phyloP scores from a whole-genome alignment of 2,113 vertebrate species.

The Lethenteron reissneri region DNA sequence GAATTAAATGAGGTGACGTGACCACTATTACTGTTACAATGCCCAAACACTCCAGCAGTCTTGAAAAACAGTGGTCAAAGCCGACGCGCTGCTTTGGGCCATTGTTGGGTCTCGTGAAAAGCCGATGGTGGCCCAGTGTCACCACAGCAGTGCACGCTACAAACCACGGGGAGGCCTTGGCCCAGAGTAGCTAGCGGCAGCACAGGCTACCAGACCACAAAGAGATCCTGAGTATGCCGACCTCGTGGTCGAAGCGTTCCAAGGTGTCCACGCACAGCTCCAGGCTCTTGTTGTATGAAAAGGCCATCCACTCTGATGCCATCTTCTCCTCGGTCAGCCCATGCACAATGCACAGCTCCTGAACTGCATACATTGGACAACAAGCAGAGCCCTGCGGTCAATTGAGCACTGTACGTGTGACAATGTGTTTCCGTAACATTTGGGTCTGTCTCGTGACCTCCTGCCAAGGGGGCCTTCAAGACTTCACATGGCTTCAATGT shows the following conservation, averaged over 20 bases:
- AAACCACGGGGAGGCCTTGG: not conserved
- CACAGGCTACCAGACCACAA: accelerated
- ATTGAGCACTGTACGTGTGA: not conserved
- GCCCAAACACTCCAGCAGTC: not conserved
- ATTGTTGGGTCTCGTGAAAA: not conserved
- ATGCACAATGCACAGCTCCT: conserved; percentile 41
- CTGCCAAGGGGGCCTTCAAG: too few species aligned
- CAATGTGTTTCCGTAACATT: not conserved
- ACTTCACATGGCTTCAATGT: too few species aligned
- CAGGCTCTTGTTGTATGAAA: conserved; percentile 23
- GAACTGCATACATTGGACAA: conserved; percentile 24
- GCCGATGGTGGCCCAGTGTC: not conserved
- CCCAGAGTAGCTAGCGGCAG: accelerated
- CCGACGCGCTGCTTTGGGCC: conserved; percentile 2
- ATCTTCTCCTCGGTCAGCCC: conserved; percentile 25
- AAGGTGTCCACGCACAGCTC: conserved; percentile 25
- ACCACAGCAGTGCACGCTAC: not conserved
- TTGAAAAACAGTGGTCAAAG: conserved; percentile 5
- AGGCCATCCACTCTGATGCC: conserved; percentile 47
- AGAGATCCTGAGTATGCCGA: conserved; percentile 13
- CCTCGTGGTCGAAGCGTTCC: conserved; percentile 51
- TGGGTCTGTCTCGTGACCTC: not conserved
- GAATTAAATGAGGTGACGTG: too few species aligned
- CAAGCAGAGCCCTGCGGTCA: not conserved
- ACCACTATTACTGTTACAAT: too few species aligned